Evolutionary conservation across 2,113 vertebrate species (phyloP), one percentile per base, ranked within the genome.

Genomic region (Machaerirhynchus nigripectus): DNA sequence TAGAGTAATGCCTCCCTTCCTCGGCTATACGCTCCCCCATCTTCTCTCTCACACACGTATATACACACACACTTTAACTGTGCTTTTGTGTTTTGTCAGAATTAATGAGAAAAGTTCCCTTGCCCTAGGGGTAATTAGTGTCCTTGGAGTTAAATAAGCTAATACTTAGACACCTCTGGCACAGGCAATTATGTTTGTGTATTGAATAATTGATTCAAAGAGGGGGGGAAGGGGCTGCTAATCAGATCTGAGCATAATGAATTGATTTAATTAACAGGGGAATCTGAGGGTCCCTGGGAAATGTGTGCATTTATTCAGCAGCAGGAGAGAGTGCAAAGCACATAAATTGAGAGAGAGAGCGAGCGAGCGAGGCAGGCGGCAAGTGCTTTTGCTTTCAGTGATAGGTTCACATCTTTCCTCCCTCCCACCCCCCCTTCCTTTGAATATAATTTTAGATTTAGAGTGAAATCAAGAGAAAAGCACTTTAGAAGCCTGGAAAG

Each of bases 111-210:
- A 99, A 99, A 99, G 99, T 99, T 99, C 99, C 98, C 98, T 98
- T 99, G 99, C 99, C 99, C 99, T 99, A 99, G 99, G 99, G 99
- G 99, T 99, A 99, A 99, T 99, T 99, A 99, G 99, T 99, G 99
- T 99, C 99, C 99, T 99, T 99, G 99, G 99, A 99, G 99, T 99
- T 99, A 99, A 99, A 99, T 99, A 99, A 99, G 99, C 99, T 99
- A 99, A 99, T 99, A 99, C 99, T 99, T 99, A 99, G 99, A 99
- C 99, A 99, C 99, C 99, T 99, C 99, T 99, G 99, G 99, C 99
- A 99, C 99, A 99, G 99, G 99, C 99, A 99, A 99, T 99, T 99
- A 99, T 99, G 99, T 99, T 99, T 99, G 99, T 99, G 99, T 99
- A 99, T 99, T 99, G 99, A 99, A 99, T 99, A 99, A 99, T 99